Evolutionary conservation across 2,888 invertebrate species (phyloP), one percentile per base, ranked within the genome.

Genomic region (Eurytoma californica): DNA sequence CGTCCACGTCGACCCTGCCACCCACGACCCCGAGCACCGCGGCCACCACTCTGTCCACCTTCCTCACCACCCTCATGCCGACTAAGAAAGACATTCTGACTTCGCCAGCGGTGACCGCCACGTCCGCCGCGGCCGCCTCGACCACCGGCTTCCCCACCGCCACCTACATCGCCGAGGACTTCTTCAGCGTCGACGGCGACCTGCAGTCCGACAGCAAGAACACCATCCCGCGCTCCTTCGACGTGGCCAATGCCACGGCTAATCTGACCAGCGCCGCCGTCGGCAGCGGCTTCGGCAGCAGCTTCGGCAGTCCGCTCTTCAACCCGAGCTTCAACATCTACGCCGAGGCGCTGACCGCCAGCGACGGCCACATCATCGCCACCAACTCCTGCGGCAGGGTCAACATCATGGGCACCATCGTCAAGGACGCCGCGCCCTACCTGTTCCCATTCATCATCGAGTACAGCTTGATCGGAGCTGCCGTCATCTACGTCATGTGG

Each of bases 401-500:
- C 80, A 96, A 96, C 87, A 97, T 97, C 86, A 97, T 97, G 97
- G 97, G 97, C 63, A 95, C 94, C 67, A 97, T 97, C 85, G 97
- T 97, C 12, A 94, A 96, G 86, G 97, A 97, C 88, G 96, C 98
- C 0, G 97, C 98, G 13, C 98, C 98, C 0, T 98, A 97, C 90
- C 92, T 98, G 70, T 98, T 97, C 91, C 98, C 98, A 0, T 98
- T 98, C 91, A 97, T 97, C 87, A 97, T 98, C 86, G 97, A 98
- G 90, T 98, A 98, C 91, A 97, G 97, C 82, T 92, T 98, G 83
- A 97, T 98, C 87, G 97, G 97, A 24, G 97, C 98, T 69, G 97
- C 97, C 72, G 97, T 98, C 58, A 95, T 98, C 86, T 98, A 97
- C 90, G 96, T 97, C 72, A 98, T 98, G 97, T 98, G 98, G 98